A percentile compares a stretch with the other conserved stretches of the same genome.
Conservation (phyloP, 2,113 vertebrate species). For the Perca flavescens region DNA sequence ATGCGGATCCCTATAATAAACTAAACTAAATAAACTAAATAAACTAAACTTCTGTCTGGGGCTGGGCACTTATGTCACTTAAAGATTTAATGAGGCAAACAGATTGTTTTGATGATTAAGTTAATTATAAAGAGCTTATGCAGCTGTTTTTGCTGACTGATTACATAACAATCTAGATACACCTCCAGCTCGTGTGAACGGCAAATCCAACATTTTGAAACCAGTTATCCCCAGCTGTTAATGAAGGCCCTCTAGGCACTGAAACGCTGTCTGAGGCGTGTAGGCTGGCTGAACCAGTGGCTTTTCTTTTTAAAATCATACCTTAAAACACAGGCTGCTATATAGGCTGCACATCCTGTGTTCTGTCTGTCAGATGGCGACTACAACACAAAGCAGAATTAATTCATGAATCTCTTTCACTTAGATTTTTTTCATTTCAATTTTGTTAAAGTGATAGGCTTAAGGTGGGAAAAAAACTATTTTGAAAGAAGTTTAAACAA, state of each 20-base stretch:
- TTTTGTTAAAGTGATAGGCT: background rate
- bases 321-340: background rate
- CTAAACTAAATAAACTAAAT: too few relatives aligned
- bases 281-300: background rate
- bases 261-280: background rate
- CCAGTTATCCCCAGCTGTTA: background rate
- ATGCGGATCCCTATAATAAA: too few relatives aligned
- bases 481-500: background rate
- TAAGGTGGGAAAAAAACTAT: background rate
- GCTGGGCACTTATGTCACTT: background rate
- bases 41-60: too few relatives aligned
- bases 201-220: background rate
- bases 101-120: background rate
- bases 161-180: background rate
- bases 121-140: background rate
- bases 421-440: background rate
- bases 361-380: background rate
- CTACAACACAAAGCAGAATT: background rate
- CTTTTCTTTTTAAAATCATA: background rate
- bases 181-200: background rate
- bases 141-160: background rate
- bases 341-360: background rate
- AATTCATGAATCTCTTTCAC: background rate
- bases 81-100: background rate
- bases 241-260: background rate